Percentiles rank a stretch among this genome's conserved stretches.
Evolutionary conservation across 2,888 invertebrate species (phyloP).

Genomic region (Apodemia zela): DNA sequence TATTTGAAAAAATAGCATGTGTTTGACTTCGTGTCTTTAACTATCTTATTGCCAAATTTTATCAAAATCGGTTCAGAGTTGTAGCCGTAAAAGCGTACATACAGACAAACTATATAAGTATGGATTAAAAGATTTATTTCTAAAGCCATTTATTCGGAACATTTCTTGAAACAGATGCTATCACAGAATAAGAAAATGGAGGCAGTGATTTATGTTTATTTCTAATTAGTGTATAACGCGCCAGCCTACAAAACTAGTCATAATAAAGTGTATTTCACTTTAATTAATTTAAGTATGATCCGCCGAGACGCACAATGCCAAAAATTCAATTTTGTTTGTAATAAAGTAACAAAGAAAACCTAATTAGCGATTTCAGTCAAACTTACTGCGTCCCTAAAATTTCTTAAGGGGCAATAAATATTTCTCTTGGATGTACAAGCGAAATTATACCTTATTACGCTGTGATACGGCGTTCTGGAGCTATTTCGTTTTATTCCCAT

Average conservation of each 20-base stretch:
- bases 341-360: background rate
- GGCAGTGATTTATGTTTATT: background rate
- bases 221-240: background rate
- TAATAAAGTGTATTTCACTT: background rate
- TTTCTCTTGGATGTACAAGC: background rate
- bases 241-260: background rate
- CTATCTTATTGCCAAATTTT: no score
- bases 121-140: no score
- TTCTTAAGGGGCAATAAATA: constrained; percentile 10
- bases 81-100: no score
- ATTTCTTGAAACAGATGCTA: no score
- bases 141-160: no score
- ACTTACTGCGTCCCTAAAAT: constrained; percentile 19
- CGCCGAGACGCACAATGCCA: background rate
- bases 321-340: constrained; percentile 16
- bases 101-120: no score
- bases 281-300: background rate
- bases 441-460: background rate
- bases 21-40: no score
- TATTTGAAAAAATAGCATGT: no score
- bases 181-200: no score
- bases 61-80: no score
- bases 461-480: background rate
- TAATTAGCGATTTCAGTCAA: constrained; percentile 21
- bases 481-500: constrained; percentile 27